Conservation (phyloP, 1,140 invertebrate genomes). For the Sminthurides bifidus region DNA sequence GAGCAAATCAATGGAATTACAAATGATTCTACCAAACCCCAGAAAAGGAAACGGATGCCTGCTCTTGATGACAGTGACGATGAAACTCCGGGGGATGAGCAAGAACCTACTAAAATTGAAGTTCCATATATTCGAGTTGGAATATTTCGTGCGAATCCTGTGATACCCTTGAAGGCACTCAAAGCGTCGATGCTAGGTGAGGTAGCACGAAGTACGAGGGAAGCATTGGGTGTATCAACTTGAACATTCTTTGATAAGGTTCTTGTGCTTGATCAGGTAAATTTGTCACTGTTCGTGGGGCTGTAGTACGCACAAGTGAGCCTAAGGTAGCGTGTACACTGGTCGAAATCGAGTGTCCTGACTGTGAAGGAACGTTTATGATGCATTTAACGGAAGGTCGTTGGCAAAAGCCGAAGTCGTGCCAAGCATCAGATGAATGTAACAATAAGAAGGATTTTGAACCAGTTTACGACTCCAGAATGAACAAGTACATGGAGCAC, state of each 20-base stretch:
- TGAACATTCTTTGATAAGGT: not conserved
- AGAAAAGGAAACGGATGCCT: too few relatives aligned
- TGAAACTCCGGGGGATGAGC: not conserved
- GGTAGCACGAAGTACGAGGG: too few relatives aligned
- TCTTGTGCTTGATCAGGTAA: constrained; percentile 49
- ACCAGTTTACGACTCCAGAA: constrained; percentile 43
- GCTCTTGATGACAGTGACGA: not conserved
- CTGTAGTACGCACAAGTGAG: constrained; percentile 68
- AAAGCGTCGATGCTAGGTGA: constrained; percentile 67
- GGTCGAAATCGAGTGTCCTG: constrained; percentile 63
- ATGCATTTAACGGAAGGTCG: constrained; percentile 49
- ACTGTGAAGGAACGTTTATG: constrained; percentile 51
- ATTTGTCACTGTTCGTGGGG: constrained; percentile 69
- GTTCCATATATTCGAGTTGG: constrained; percentile 47
- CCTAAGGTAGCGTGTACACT: constrained; percentile 58
- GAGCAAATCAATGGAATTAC: too few relatives aligned
- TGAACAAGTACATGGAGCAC: constrained; percentile 59
- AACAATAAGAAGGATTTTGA: constrained; percentile 48
- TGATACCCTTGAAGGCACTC: constrained; percentile 55
- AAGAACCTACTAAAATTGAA: constrained; percentile 22
- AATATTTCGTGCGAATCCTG: constrained; percentile 55
- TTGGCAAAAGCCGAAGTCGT: constrained; percentile 46
- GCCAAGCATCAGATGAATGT: constrained; percentile 43
- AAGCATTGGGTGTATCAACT: not conserved
- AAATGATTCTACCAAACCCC: too few relatives aligned